Evolutionary conservation across 2,113 vertebrate genomes (phyloP), one percentile per base, ranked within the genome.

Genomic region (Dicentrarchus labrax): DNA sequence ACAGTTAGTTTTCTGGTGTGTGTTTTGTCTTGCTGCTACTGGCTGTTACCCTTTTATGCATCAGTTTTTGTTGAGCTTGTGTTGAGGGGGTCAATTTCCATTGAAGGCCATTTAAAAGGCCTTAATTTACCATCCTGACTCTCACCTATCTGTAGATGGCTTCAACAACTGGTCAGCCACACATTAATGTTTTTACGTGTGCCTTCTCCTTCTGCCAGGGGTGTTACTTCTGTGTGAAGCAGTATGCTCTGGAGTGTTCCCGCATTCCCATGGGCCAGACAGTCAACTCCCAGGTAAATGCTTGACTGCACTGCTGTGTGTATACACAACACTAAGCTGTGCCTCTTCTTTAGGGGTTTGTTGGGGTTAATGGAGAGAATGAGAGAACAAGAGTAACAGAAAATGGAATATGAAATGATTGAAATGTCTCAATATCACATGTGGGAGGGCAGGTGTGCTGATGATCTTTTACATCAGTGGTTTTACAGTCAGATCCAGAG

Each of bases 151-250:
- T n/a, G n/a, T 4, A 5, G 41, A n/a, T 43, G 51, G 8, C 12
- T 79, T 62, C 6, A 24, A 47, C 19, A 62, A 19, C 8, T 36
- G 21, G 3, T 67, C 13, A 57, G 17, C 51, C 38, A n/a, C 11
- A 36, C 30, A 19, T n/a, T 47, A 3, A 21, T 51, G 21, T 24
- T 30, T 16, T 24, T 10, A 10, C 4, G n/a, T 74, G n/a, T 59
- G 24, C 4, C 11, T 13, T 68, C 38, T 82, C 92, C 30, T 85
- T 66, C 72, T 78, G 4, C 10, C 90, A 99, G 98, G 98, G 98
- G 47, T 98, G 96, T 93, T 99, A 99, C 92, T 99, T 99, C 95
- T 99, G 97, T 85, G 98, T 99, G 92, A 99, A 99, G 94, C 98
- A 99, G 90, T 99, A 98, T 0, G 98, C 98, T 0, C 93, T 99